Evolutionary conservation across 2,797 vertebrate genomes (phyloP).

Genomic region (Eulemur rubriventer): DNA sequence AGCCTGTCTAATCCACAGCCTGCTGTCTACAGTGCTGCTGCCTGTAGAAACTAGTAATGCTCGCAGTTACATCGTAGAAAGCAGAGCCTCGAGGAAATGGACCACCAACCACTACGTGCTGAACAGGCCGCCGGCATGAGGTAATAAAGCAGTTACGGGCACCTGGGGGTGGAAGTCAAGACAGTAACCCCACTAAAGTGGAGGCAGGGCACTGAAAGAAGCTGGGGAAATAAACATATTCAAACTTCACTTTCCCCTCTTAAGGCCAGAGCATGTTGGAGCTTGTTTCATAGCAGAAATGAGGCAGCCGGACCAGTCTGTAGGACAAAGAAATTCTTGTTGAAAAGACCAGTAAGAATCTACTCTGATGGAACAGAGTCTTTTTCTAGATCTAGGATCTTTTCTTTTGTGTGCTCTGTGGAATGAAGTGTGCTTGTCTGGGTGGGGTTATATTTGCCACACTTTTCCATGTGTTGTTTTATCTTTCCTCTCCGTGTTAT

Average conservation of each 20-base stretch:
- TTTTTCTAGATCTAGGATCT: neutral
- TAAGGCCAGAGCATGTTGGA: neutral
- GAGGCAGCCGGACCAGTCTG: neutral
- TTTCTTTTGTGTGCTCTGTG: neutral
- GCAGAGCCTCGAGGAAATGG: neutral
- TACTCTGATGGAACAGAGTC: neutral
- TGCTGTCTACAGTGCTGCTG: neutral
- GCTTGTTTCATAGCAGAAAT: neutral
- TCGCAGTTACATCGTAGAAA: neutral
- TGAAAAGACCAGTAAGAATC: neutral
- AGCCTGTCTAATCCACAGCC: neutral
- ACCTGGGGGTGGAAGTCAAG: neutral
- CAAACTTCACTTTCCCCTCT: neutral
- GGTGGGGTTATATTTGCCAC: neutral
- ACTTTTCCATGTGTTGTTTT: neutral
- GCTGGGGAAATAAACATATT: neutral
- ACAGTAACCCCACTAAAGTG: neutral
- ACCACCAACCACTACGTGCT: neutral
- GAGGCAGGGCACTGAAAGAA: accelerated
- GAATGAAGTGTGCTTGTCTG: neutral
- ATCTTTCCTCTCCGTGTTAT: neutral
- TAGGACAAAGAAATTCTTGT: neutral
- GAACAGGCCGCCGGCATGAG: neutral
- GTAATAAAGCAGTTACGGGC: neutral
- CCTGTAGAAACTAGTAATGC: neutral